A percentile compares a stretch with the other conserved stretches of the same genome.
Conservation (phyloP, 2,797 vertebrate genomes). For the Alfaro cultratus region DNA sequence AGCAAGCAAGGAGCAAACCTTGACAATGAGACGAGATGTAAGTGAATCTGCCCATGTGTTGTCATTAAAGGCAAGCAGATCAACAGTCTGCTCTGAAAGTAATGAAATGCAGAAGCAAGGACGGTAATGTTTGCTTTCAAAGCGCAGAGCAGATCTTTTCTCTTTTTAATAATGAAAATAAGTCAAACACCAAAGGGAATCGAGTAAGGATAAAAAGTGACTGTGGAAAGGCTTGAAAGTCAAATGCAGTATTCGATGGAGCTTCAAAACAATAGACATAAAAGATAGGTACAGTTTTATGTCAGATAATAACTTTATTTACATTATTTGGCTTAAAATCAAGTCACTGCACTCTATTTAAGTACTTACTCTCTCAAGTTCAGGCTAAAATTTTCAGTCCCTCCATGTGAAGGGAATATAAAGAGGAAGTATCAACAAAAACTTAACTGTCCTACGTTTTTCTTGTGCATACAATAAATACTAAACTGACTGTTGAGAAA, state of each 20-base stretch:
- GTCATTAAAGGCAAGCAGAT: conserved; percentile 9
- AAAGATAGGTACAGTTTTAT: not conserved
- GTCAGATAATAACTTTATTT: not conserved
- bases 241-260: not conserved
- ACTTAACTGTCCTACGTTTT: not conserved
- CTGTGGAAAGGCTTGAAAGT: conserved; percentile 9
- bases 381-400: not conserved
- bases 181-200: conserved; percentile 22
- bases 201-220: not conserved
- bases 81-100: not conserved
- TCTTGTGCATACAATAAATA: not conserved
- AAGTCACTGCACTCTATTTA: not conserved
- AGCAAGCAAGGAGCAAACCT: conserved; percentile 5
- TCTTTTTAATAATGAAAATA: conserved; percentile 19
- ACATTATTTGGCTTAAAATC: not conserved
- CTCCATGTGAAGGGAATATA: no score
- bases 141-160: not conserved
- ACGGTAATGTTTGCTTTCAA: conserved; percentile 26
- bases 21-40: conserved; percentile 2
- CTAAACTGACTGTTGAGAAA: not conserved
- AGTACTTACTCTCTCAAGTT: conserved; percentile 1
- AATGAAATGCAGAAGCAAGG: conserved; percentile 8
- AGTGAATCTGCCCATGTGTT: conserved; percentile 5
- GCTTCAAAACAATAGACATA: not conserved
- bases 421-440: no score